Evolutionary conservation across 2,113 vertebrate species (phyloP).

Genomic region (Mesoclemmys tuberculata): DNA sequence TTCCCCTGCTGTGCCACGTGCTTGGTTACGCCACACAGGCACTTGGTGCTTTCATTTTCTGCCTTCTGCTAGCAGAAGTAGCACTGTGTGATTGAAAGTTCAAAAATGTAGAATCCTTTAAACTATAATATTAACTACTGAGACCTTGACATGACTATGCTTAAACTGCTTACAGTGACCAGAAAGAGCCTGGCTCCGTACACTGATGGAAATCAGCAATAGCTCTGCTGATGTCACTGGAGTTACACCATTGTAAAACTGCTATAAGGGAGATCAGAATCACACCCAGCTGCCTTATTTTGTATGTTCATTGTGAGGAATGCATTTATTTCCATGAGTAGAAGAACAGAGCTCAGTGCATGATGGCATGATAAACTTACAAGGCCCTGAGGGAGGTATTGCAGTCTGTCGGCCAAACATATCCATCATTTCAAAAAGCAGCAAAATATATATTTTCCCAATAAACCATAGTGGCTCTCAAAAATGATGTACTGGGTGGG

Average conservation of each 20-base stretch:
- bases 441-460: neutral
- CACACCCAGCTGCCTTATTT: neutral
- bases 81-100: neutral
- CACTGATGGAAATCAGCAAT: neutral
- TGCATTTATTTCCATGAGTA: slow-evolving; percentile 46
- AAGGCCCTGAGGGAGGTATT: slow-evolving; percentile 20
- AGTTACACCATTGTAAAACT: neutral
- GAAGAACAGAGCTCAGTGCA: neutral
- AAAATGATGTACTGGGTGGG: neutral
- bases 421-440: neutral
- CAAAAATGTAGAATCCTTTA: slow-evolving; percentile 7
- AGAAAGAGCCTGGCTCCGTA: neutral
- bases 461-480: neutral
- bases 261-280: neutral
- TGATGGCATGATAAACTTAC: slow-evolving; percentile 24
- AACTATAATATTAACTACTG: slow-evolving; percentile 1
- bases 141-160: neutral
- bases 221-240: neutral
- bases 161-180: neutral
- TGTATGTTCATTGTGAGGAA: neutral
- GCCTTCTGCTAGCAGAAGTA: slow-evolving; percentile 37
- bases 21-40: slow-evolving; percentile 6
- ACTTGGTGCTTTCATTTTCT: slow-evolving; percentile 44
- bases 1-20: slow-evolving; percentile 55
- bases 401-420: slow-evolving; percentile 20